These are phyloP conservation scores for Dolichotis patagonum DNA, from an alignment of 2,113 vertebrate species.

Conservation along the genomic window DNA sequence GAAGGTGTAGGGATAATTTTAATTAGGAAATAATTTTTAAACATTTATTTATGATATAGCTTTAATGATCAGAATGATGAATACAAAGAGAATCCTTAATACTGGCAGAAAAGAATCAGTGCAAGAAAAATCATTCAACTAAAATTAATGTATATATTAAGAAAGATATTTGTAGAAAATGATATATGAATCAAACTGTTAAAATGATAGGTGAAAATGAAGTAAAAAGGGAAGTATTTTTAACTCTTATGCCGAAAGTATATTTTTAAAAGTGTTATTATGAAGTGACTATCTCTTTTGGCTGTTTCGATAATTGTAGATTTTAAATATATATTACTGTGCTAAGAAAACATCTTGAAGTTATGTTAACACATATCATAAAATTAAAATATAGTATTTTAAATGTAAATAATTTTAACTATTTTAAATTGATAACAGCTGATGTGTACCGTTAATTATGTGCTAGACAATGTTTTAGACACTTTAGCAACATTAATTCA, in stretches of 20 bases:
- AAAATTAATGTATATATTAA: slow-evolving; percentile 31
- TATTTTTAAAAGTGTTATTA: slow-evolving; percentile 6
- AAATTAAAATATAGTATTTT: background rate
- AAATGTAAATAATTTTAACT: background rate
- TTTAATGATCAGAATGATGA: slow-evolving; percentile 55
- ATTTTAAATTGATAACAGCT: background rate
- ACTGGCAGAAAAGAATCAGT: background rate
- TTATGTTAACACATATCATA: background rate
- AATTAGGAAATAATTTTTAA: slow-evolving; percentile 81
- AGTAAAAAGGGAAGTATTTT: background rate
- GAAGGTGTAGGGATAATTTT: slow-evolving; percentile 68
- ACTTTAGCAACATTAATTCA: background rate
- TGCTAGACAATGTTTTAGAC: background rate
- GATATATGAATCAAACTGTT: background rate
- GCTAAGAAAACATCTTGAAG: background rate
- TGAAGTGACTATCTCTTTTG: background rate
- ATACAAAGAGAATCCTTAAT: background rate
- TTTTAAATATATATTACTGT: background rate
- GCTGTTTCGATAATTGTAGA: background rate
- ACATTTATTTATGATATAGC: slow-evolving; percentile 59
- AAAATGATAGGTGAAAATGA: background rate
- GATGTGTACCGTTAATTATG: background rate
- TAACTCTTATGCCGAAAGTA: background rate
- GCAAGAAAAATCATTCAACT: background rate
- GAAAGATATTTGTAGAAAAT: background rate